Base-by-base conservation (phyloP, 92 coral and sea anemone species). In the Plumapathes pennacea region DNA sequence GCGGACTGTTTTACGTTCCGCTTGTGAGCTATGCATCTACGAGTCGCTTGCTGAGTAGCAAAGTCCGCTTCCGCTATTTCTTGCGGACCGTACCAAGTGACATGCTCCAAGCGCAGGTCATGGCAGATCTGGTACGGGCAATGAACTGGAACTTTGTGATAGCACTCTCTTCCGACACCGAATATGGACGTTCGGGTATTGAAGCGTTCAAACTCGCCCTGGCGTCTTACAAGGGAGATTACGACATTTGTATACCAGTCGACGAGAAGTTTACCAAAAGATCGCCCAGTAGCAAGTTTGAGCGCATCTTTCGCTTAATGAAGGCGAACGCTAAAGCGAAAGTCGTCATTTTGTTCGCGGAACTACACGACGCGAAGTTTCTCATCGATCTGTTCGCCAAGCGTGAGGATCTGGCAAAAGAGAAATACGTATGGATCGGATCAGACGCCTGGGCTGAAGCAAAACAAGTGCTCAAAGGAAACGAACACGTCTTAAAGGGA, bases 381-480 rank as follows among this genome's bases (percentile, higher is more conserved):
- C 19, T 86, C 48, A 71, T 86, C 26, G 57, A 62, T 17, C 70
- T 71, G 44, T 36, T 82, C 28, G 85, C 81, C 3, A 43, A 64
- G 33, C 75, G 74, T n/a, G 43, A 60, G 22, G 49, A 30, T n/a
- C 40, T 81, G 50, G 33, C 70, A 0, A 15, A 21, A 4, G 82
- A 77, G 34, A 64, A 69, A 15, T 86, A 86, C 33, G 58, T 82
- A 3, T 86, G 88, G 64, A 72, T 86, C 12, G 95, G 89, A 0
- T 86, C 95, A 3, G 95, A 86, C 23, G 89, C 95, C 4, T 86
- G 95, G 95, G 85, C 89, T 0, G 95, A 82, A 38, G 76, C 89
- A 1, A 64, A 67, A 47, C 76, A 82, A 30, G 74, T 86, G 15
- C 58, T 82, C 13, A 86, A 86, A 49, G 71, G 77, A 25, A 84